Conservation (phyloP, 2,888 invertebrate species). For the Drosophila meridionalis region DNA sequence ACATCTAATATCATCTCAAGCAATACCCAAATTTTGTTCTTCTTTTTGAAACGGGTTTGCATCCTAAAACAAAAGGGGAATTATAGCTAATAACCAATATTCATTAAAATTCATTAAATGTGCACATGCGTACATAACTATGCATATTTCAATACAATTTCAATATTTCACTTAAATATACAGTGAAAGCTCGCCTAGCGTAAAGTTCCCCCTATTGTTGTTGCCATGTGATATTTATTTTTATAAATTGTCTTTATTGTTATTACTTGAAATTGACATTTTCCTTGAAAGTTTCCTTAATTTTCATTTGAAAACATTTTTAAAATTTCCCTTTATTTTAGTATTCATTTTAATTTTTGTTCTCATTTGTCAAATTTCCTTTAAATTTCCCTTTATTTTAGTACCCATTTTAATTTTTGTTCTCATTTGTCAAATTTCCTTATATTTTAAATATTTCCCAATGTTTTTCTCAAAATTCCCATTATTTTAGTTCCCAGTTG, state of each 20-base stretch:
- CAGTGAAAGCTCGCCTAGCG: neutral
- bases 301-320: no score
- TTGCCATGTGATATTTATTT: neutral
- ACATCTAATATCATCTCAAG: constrained; percentile 1
- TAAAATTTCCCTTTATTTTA: neutral
- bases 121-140: constrained; percentile 4
- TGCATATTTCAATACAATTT: neutral
- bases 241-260: no score
- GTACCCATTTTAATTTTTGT: no score
- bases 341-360: no score
- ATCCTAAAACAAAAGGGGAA: neutral
- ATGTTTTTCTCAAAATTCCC: no score
- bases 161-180: neutral
- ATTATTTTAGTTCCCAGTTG: no score
- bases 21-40: neutral
- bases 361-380: no score
- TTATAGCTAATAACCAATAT: neutral
- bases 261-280: no score
- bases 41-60: constrained; percentile 11
- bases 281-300: no score
- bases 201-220: neutral
- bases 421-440: no score
- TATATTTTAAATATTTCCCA: no score
- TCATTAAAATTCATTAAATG: neutral
- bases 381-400: neutral